Percentiles rank a stretch among this genome's conserved stretches.
These are phyloP conservation scores for Apteryx owenii DNA, from an alignment of 2,113 vertebrate genomes.

Conservation along the genomic window DNA sequence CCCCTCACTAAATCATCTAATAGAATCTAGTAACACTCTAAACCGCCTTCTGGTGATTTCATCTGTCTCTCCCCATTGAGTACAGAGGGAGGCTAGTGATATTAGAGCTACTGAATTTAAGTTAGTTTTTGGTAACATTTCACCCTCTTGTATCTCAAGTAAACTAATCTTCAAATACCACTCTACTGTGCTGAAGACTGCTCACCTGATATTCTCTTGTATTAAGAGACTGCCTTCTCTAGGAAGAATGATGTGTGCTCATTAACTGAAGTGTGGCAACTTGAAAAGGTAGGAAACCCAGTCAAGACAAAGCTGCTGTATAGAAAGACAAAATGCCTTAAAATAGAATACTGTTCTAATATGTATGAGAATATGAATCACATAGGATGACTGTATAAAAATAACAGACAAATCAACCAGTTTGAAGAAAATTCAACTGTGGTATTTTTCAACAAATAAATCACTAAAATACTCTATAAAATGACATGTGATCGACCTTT, in stretches of 20 bases:
- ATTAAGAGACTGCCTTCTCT: neutral
- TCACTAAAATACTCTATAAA: neutral
- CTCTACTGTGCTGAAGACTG: neutral
- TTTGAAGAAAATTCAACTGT: neutral
- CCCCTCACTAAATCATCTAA: neutral
- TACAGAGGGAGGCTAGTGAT: neutral
- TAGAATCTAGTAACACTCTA: neutral
- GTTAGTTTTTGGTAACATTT: neutral
- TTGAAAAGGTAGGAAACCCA: neutral
- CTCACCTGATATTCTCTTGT: neutral
- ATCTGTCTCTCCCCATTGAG: neutral
- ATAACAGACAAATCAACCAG: neutral
- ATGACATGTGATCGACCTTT: neutral
- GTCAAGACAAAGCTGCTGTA: neutral
- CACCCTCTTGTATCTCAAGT: neutral
- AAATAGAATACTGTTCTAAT: neutral
- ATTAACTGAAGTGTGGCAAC: neutral
- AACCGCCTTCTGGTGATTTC: neutral
- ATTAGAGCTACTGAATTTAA: neutral
- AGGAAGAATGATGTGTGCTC: neutral
- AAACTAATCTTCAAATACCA: neutral
- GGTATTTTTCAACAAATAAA: neutral
- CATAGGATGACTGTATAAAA: neutral
- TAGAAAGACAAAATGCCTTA: neutral
- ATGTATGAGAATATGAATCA: neutral